Percentiles rank a stretch among this genome's conserved stretches.
Conservation (phyloP, 1,140 invertebrate species). For the Scaptomyza montana region DNA sequence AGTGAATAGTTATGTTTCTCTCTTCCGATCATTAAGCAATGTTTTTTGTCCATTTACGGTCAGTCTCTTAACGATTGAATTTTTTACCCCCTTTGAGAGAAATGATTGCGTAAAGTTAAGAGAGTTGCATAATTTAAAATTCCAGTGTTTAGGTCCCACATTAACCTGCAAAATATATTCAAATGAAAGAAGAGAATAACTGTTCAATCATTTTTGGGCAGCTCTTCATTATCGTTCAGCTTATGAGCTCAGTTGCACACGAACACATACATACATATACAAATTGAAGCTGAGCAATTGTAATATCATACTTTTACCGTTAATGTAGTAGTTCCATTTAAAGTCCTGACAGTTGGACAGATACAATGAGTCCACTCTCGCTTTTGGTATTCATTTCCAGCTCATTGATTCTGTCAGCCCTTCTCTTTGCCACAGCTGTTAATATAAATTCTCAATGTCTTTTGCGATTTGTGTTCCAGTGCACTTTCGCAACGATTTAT, state of each 20-base stretch:
- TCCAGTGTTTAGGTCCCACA: no score
- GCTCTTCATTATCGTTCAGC: background rate
- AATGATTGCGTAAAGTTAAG: no score
- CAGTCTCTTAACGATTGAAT: no score
- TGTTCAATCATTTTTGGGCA: background rate
- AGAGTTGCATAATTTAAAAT: no score
- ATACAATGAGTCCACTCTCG: conserved; percentile 24
- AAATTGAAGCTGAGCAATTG: background rate
- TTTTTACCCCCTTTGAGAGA: no score
- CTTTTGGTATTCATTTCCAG: conserved; percentile 33
- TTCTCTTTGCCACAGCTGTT: conserved; percentile 60
- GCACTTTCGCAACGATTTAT: conserved; percentile 65
- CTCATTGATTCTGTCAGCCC: conserved; percentile 43
- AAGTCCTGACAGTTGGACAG: background rate
- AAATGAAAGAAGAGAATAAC: background rate
- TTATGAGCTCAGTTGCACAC: background rate
- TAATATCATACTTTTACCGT: background rate
- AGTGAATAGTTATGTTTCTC: no score
- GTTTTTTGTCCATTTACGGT: no score
- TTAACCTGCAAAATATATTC: no score
- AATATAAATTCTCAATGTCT: conserved; percentile 68
- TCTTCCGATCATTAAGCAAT: no score
- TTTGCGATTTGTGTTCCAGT: background rate
- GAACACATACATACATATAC: background rate
- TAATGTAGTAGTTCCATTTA: background rate